These are phyloP conservation scores for Toxotes jaculatrix DNA, from an alignment of 2,113 vertebrate genomes.

Conservation along the genomic window DNA sequence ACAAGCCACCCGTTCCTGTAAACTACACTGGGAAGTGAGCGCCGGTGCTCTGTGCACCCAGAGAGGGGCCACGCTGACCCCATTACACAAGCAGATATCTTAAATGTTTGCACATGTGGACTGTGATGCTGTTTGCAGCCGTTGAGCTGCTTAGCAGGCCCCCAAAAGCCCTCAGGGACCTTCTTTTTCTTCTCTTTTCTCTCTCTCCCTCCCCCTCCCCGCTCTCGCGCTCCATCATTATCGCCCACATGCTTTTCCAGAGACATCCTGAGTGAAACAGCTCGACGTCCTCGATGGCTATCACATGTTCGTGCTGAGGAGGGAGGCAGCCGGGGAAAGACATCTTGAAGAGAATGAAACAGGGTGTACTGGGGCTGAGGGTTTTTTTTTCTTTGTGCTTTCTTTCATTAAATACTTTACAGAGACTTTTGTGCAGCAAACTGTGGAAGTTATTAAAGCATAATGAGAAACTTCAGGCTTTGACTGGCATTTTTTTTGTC, in stretches of 20 bases:
- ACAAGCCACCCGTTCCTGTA: conserved; percentile 54
- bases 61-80: conserved; percentile 79
- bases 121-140: conserved; percentile 78
- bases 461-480: conserved; percentile 3
- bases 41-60: conserved; percentile 59
- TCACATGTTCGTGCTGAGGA: conserved; percentile 78
- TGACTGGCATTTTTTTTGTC: not conserved
- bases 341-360: conserved; percentile 60
- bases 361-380: conserved; percentile 18
- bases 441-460: conserved; percentile 1
- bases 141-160: conserved; percentile 77
- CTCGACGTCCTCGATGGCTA: conserved; percentile 77
- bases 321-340: conserved; percentile 63
- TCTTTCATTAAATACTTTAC: conserved; percentile 12
- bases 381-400: conserved; percentile 31
- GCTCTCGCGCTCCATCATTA: conserved; percentile 77
- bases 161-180: conserved; percentile 74
- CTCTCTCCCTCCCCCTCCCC: conserved; percentile 26
- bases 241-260: conserved; percentile 83
- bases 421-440: conserved; percentile 20
- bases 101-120: conserved; percentile 86
- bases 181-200: conserved; percentile 61
- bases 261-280: conserved; percentile 80
- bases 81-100: conserved; percentile 79
- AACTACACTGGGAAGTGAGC: conserved; percentile 62